Conservation (phyloP, 1,140 invertebrate species). For the Acromyrmex heyeri region DNA sequence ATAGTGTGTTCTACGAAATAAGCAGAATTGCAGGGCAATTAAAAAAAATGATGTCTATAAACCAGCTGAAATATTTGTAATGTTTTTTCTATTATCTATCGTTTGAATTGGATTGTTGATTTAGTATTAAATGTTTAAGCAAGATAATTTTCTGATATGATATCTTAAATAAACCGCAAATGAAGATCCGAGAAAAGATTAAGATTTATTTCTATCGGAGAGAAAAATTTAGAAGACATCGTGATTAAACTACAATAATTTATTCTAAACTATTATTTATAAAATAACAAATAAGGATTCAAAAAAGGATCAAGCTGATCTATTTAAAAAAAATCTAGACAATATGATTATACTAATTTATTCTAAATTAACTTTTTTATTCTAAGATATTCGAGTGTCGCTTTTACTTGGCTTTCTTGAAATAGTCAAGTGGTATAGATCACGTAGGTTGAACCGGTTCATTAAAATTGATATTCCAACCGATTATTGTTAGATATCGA, state of each 20-base stretch:
- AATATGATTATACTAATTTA: background rate
- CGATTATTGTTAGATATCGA: slow-evolving; percentile 29
- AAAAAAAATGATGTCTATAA: background rate
- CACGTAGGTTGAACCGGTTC: slow-evolving; percentile 19
- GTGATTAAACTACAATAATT: too few relatives aligned
- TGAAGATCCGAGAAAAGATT: background rate
- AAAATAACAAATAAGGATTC: too few relatives aligned
- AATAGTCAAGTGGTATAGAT: background rate
- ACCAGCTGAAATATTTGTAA: background rate
- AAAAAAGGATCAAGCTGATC: background rate
- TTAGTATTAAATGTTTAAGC: background rate
- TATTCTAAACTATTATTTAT: background rate
- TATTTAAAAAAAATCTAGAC: background rate
- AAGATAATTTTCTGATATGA: background rate
- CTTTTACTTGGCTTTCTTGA: background rate
- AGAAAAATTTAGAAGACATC: background rate
- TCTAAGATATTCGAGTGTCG: background rate
- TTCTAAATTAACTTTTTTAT: background rate
- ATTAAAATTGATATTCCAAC: slow-evolving; percentile 29
- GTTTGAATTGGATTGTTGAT: background rate
- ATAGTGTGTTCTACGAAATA: background rate
- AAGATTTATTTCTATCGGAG: background rate
- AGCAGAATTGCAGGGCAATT: background rate
- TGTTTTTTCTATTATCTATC: background rate
- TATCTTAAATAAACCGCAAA: background rate